Evolutionary conservation across 2,888 invertebrate species (phyloP).

Genomic region (Andrena marginata): DNA sequence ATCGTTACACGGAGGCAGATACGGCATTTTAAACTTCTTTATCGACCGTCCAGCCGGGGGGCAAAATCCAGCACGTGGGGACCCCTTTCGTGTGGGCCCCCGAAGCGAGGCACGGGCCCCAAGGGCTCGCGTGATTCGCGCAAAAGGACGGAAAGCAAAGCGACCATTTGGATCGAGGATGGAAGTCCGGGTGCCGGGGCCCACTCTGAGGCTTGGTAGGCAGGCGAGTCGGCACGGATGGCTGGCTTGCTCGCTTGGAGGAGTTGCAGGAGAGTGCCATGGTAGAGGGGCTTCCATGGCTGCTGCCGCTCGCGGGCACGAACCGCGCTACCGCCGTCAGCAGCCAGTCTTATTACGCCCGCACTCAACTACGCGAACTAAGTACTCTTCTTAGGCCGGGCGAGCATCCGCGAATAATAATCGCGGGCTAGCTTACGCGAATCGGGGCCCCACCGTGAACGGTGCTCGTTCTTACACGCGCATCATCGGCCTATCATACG

Average conservation of each 20-base stretch:
- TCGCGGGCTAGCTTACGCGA: slow-evolving; percentile 24
- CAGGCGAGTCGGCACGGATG: slow-evolving; percentile 68
- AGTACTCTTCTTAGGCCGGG: slow-evolving; percentile 71
- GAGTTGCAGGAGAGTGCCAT: slow-evolving; percentile 67
- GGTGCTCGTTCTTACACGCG: slow-evolving; percentile 17
- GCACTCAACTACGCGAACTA: slow-evolving; percentile 80
- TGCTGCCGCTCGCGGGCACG: slow-evolving; percentile 74
- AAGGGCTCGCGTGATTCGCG: slow-evolving; percentile 63
- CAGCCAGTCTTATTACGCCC: slow-evolving; percentile 81
- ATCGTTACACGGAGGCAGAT: slow-evolving; percentile 4
- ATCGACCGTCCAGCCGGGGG: slow-evolving; percentile 57
- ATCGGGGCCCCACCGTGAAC: slow-evolving; percentile 12
- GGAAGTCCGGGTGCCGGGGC: slow-evolving; percentile 56
- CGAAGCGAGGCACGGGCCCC: slow-evolving; percentile 38
- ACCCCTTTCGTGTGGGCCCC: slow-evolving; percentile 57
- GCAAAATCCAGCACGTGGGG: slow-evolving; percentile 66
- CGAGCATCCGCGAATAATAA: slow-evolving; percentile 47
- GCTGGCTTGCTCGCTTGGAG: slow-evolving; percentile 65
- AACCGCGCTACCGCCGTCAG: slow-evolving; percentile 77
- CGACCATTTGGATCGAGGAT: slow-evolving; percentile 63
- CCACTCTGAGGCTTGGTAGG: slow-evolving; percentile 62
- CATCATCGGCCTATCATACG: background rate
- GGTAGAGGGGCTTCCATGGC: slow-evolving; percentile 68
- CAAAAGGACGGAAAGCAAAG: slow-evolving; percentile 62
- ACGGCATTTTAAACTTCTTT: slow-evolving; percentile 49